A percentile compares a stretch with the other conserved stretches of the same genome.
Evolutionary conservation across 2,888 invertebrate species (phyloP).

Genomic region (Melolontha melolontha): DNA sequence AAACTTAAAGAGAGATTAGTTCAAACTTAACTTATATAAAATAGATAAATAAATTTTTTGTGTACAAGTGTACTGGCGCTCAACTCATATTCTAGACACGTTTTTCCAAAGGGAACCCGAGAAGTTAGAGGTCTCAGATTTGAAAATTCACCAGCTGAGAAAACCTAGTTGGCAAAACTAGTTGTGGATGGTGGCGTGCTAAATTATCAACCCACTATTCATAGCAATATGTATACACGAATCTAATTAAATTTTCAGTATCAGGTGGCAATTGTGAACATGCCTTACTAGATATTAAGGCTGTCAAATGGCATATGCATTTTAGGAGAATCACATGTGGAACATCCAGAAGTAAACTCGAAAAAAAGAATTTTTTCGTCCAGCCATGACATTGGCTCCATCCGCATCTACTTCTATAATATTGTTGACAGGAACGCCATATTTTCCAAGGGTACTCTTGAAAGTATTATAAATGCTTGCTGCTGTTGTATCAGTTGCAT

Average conservation of each 20-base stretch:
- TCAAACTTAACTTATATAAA: too few relatives aligned
- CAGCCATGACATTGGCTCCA: conserved; percentile 49
- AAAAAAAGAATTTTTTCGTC: conserved; percentile 47
- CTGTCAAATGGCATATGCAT: conserved; percentile 49
- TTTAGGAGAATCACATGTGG: conserved; percentile 40
- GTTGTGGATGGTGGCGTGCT: too few relatives aligned
- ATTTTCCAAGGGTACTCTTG: conserved; percentile 19
- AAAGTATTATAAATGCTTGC: conserved; percentile 19
- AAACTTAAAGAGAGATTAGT: too few relatives aligned
- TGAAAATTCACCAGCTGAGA: too few relatives aligned
- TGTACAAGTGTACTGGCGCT: too few relatives aligned
- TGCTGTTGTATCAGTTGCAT: neutral
- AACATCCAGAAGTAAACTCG: conserved; percentile 41
- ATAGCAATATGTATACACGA: too few relatives aligned
- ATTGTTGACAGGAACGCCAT: conserved; percentile 21
- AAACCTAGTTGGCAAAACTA: too few relatives aligned
- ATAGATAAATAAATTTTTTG: too few relatives aligned
- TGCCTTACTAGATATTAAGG: conserved; percentile 47
- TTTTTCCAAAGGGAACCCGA: too few relatives aligned
- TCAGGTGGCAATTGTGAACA: conserved; percentile 41
- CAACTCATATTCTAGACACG: too few relatives aligned
- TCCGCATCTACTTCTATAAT: conserved; percentile 40
- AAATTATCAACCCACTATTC: too few relatives aligned
- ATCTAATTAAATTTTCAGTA: conserved; percentile 11
- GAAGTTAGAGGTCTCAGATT: too few relatives aligned